Conservation (phyloP, 2,113 vertebrate genomes). For the Pollachius pollachius region DNA sequence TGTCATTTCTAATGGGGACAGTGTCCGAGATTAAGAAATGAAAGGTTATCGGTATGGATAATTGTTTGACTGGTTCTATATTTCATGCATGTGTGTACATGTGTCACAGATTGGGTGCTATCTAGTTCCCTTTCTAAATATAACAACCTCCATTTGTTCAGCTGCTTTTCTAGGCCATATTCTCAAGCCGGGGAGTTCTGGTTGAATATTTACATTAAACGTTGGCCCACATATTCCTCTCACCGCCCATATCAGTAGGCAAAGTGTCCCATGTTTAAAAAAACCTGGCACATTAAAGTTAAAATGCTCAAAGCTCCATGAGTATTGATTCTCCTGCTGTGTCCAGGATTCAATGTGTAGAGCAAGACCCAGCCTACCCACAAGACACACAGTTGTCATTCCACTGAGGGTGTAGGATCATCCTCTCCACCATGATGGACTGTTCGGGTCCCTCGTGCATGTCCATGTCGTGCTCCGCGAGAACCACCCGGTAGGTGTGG, state of each 20-base stretch:
- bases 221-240: not conserved
- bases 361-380: slow-evolving; percentile 39
- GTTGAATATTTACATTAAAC: not conserved
- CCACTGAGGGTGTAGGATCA: slow-evolving; percentile 65
- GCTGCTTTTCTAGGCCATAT: slow-evolving; percentile 9
- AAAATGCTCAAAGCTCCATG: too few species aligned
- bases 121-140: not conserved
- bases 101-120: not conserved
- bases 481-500: slow-evolving; percentile 61
- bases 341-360: not conserved
- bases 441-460: slow-evolving; percentile 59
- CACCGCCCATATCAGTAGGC: not conserved
- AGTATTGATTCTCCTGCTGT: too few species aligned
- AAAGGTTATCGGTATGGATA: not conserved
- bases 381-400: slow-evolving; percentile 61
- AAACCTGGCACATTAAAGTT: too few species aligned
- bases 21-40: not conserved
- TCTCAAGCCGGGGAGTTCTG: slow-evolving; percentile 2
- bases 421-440: slow-evolving; percentile 54
- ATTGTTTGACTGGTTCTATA: not conserved
- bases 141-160: slow-evolving; percentile 12
- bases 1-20: slow-evolving; percentile 54
- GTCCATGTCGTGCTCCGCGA: slow-evolving; percentile 59
- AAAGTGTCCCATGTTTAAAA: not conserved
- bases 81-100: not conserved